Conservation (phyloP, 2,113 vertebrate genomes). For the Candoia aspera region DNA sequence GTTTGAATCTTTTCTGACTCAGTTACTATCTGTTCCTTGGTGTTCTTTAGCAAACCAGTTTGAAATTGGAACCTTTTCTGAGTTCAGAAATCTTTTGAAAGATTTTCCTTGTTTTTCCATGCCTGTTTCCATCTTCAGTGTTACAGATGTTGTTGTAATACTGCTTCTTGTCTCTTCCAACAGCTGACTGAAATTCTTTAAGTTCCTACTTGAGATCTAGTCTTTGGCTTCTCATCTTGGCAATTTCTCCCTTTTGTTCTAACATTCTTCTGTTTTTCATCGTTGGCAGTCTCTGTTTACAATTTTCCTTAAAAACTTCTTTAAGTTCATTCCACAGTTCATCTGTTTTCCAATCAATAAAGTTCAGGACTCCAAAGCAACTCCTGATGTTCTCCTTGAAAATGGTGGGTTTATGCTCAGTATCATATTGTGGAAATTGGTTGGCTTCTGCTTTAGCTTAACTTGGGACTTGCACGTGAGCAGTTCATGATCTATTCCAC, state of each 20-base stretch:
- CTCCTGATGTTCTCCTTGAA: neutral
- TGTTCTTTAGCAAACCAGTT: neutral
- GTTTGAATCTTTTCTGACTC: neutral
- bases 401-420: neutral
- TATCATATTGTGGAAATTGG: neutral
- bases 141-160: neutral
- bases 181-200: neutral
- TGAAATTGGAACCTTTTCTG: neutral
- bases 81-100: neutral
- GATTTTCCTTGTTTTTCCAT: neutral
- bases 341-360: neutral
- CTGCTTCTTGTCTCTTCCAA: neutral
- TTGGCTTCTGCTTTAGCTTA: neutral
- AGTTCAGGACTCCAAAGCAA: neutral
- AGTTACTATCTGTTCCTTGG: neutral
- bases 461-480: neutral
- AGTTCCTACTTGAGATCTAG: neutral
- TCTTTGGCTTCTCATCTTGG: neutral
- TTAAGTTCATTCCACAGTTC: neutral
- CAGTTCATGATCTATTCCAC: neutral
- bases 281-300: neutral
- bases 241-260: neutral
- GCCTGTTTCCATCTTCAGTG: neutral
- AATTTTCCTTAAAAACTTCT: neutral
- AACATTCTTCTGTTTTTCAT: neutral